Percentiles rank a stretch among this genome's conserved stretches.
Conservation (phyloP, 2,797 vertebrate genomes). For the Eremophila alpestris region DNA sequence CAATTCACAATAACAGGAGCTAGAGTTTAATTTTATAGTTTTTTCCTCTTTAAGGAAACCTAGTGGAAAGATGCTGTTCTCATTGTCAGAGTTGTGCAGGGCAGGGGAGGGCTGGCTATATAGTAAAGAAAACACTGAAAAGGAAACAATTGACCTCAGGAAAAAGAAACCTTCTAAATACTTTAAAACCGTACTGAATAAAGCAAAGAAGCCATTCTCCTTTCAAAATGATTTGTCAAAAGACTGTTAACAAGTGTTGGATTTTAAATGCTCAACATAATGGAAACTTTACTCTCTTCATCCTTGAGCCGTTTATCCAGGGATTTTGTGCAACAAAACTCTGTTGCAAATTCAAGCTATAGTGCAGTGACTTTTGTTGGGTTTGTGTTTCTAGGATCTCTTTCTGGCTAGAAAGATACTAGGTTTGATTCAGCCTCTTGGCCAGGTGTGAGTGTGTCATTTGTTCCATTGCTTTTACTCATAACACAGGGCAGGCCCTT, state of each 20-base stretch:
- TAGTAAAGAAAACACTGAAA: neutral
- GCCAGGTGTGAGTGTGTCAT: neutral
- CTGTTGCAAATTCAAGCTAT: neutral
- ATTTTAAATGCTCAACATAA: neutral
- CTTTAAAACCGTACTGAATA: neutral
- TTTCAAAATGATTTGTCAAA: neutral
- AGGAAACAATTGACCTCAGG: neutral
- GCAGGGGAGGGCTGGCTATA: neutral
- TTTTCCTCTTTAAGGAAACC: neutral
- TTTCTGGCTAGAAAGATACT: neutral
- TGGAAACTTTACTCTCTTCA: neutral
- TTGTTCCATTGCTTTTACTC: neutral
- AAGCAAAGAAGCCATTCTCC: neutral
- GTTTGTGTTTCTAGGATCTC: neutral
- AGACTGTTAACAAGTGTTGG: neutral
- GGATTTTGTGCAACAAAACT: neutral
- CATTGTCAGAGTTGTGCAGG: neutral
- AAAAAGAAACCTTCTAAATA: neutral
- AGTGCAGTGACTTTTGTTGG: neutral
- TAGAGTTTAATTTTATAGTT: neutral
- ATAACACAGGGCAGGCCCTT: neutral
- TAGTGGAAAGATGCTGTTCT: neutral
- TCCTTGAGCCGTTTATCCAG: neutral
- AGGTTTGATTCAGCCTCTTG: neutral
- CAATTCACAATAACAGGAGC: constrained; percentile 38